Base-by-base conservation (phyloP, 1,140 invertebrate genomes). In the Diorhabda elongata region DNA sequence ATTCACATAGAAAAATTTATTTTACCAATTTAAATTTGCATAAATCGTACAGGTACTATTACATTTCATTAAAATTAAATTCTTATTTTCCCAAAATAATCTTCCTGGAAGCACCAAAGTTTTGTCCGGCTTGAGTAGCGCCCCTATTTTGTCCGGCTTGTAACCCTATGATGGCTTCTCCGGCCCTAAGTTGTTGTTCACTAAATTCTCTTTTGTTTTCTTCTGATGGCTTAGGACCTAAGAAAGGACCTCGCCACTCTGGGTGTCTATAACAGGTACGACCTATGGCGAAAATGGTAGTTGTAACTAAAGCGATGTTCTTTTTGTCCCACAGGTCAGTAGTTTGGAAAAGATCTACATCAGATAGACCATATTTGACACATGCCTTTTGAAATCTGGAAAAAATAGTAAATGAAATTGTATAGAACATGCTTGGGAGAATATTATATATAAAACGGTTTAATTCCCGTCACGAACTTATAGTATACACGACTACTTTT, bases 321-420 rank as follows among this genome's bases (percentile, higher is more conserved):
- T 97, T 96, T 80, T 91, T 90, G 79, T 98, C 95, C 87, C 89
- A 98, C 4, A 98, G 84, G 80, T 98, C 96, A 5, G 95, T 93
- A 0, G 95, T 95, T 82, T 97, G 95, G 87, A 98, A 98, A 2
- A 96, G 86, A 78, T 98, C 96, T 4, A 91, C 87, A 74, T 95
- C 92, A 5, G 90, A 87, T 3, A 98, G 94, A 6, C 96, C 96
- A 76, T 97, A 96, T 59, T 88, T 88, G 61, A 90, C 88, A 73
- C 92, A 88, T 1, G 93, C 94, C 74, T 92, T 91, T 80, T 96
- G 93, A 83, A 98, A 97, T 74, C 93, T 93, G 78, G 72, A 83
- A 26, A 26, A 26, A 26, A 26, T 26, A 26, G 26, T 26, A 26
- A 26, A 26, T 26, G 26, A 26, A 26, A 26, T 26, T 26, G 26